Evolutionary conservation across 2,888 invertebrate genomes (phyloP).

Genomic region (Halocaridina rubra): DNA sequence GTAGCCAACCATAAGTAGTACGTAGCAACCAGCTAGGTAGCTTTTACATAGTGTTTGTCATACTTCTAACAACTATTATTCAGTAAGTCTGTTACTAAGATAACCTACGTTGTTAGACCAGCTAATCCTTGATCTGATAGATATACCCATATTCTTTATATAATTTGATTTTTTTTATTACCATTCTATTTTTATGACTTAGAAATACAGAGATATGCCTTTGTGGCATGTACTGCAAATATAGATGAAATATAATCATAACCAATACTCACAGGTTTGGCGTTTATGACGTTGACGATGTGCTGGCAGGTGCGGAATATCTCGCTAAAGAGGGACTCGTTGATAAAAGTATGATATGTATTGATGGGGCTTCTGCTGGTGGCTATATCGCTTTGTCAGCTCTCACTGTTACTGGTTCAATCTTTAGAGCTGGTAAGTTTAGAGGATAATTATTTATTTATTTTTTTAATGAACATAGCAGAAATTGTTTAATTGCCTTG

Average conservation of each 20-base stretch:
- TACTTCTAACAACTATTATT: too few species aligned
- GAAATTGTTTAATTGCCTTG: too few species aligned
- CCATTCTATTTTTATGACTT: background rate
- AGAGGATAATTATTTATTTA: background rate
- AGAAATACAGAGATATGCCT: background rate
- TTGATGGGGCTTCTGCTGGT: conserved; percentile 36
- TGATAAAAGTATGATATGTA: conserved; percentile 23
- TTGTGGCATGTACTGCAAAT: background rate
- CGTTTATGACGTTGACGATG: conserved; percentile 55
- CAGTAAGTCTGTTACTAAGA: too few species aligned
- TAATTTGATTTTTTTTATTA: background rate
- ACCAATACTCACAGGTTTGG: too few species aligned
- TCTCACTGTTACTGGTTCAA: conserved; percentile 43
- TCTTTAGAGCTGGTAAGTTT: conserved; percentile 50
- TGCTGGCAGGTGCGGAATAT: conserved; percentile 41
- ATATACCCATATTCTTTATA: too few species aligned
- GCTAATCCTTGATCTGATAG: too few species aligned
- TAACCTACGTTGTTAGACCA: too few species aligned
- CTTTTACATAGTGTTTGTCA: too few species aligned
- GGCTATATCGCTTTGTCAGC: conserved; percentile 53
- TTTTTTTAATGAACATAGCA: background rate
- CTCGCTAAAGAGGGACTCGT: conserved; percentile 47
- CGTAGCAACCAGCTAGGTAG: too few species aligned
- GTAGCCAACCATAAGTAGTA: too few species aligned
- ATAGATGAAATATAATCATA: too few species aligned